Percentiles rank a stretch among this genome's conserved stretches.
These are phyloP conservation scores for Linyphia triangularis DNA, from an alignment of 2,888 invertebrate genomes.

Conservation along the genomic window DNA sequence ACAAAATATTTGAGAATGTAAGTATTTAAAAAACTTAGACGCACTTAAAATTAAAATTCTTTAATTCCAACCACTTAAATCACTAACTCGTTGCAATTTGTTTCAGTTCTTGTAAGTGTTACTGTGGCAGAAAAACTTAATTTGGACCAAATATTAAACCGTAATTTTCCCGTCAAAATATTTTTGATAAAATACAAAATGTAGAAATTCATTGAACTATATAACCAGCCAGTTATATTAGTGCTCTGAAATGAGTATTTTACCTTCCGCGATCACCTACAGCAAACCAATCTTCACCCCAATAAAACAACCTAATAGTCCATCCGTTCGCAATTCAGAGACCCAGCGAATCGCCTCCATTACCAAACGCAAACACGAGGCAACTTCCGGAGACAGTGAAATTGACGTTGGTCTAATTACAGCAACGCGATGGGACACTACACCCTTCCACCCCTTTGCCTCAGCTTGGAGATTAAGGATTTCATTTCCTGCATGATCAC, in stretches of 20 bases:
- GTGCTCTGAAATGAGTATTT: background rate
- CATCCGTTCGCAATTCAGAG: conserved; percentile 11
- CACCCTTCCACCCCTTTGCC: background rate
- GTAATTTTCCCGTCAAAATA: no score
- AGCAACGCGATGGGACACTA: background rate
- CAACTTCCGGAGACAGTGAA: conserved; percentile 29
- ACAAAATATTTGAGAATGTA: no score
- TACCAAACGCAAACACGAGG: conserved; percentile 4
- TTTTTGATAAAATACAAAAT: no score
- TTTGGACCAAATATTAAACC: no score
- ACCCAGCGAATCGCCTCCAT: conserved; percentile 4
- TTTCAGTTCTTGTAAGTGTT: no score
- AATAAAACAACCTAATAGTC: background rate
- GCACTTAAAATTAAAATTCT: no score
- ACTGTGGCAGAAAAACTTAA: no score
- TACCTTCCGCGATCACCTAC: background rate
- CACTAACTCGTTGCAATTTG: no score
- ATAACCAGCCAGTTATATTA: no score
- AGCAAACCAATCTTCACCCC: background rate
- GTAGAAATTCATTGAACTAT: no score
- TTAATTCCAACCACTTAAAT: no score
- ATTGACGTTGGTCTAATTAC: conserved; percentile 41
- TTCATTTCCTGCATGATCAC: conserved; percentile 51
- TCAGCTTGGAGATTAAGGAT: conserved; percentile 28
- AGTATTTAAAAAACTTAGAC: no score